Percentiles rank a stretch among this genome's conserved stretches.
These are phyloP conservation scores for Trissoscelio sp. DNA, from an alignment of 2,888 invertebrate species.

Conservation along the genomic window DNA sequence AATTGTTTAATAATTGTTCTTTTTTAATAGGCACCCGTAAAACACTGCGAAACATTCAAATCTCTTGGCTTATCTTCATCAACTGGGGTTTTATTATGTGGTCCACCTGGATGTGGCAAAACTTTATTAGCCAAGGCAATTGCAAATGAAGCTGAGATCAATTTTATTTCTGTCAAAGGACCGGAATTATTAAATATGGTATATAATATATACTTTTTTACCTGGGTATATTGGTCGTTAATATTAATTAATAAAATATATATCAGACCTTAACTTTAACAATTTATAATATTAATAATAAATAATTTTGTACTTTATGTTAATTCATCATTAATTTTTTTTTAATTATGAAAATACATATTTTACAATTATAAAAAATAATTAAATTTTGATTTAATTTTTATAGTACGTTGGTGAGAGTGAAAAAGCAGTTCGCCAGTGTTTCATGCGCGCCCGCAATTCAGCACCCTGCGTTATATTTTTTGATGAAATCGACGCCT, in stretches of 20 bases:
- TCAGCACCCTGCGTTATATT: conserved; percentile 99
- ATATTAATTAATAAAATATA: too few relatives aligned
- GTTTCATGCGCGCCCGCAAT: conserved; percentile 94
- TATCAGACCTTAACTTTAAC: too few relatives aligned
- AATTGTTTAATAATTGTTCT: too few relatives aligned
- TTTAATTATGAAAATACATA: too few relatives aligned
- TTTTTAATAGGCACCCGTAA: conserved; percentile 91
- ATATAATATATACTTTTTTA: too few relatives aligned
- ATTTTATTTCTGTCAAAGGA: conserved; percentile 99
- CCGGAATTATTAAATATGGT: conserved; percentile 99
- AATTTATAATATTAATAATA: too few relatives aligned
- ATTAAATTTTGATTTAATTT: too few relatives aligned
- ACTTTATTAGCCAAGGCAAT: conserved; percentile 98
- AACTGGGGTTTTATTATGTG: conserved; percentile 98
- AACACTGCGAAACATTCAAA: conserved; percentile 91
- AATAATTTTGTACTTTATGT: too few relatives aligned
- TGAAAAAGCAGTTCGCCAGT: conserved; percentile 97
- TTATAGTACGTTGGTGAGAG: conserved; percentile 98
- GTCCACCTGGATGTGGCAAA: conserved; percentile 99
- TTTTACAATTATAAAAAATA: too few relatives aligned
- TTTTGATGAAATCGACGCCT: conserved; percentile 98
- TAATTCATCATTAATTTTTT: too few relatives aligned
- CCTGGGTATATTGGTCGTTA: too few relatives aligned
- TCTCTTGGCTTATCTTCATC: conserved; percentile 91
- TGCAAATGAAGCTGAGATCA: conserved; percentile 99